phyloP scores from a whole-genome alignment of 2,797 vertebrate genomes.

The Lepilemur ruficaudatus region DNA sequence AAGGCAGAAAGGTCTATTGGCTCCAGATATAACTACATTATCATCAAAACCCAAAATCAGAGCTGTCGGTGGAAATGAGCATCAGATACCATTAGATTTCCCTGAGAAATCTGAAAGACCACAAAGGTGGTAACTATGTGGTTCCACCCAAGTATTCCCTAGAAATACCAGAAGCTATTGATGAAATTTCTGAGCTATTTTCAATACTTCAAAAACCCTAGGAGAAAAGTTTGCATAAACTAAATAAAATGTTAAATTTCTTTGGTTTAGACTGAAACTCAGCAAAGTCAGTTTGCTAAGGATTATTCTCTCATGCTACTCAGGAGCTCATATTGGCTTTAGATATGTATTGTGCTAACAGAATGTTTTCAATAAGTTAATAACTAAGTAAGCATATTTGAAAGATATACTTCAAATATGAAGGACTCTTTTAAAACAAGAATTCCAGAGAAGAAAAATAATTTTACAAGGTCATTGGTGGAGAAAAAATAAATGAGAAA shows the following conservation, averaged over 20 bases:
- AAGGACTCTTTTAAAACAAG: background rate
- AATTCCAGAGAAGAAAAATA: background rate
- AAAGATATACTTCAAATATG: background rate
- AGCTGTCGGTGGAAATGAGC: background rate
- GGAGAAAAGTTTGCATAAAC: background rate
- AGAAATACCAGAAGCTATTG: background rate
- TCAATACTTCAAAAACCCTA: background rate
- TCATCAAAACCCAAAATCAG: background rate
- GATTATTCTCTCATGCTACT: background rate
- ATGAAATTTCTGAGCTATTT: conserved; percentile 6
- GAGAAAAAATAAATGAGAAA: background rate
- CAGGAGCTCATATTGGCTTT: background rate
- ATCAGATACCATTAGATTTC: background rate
- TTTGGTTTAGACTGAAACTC: background rate
- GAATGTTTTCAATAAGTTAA: background rate
- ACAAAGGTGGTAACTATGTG: background rate
- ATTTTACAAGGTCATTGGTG: background rate
- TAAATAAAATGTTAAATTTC: background rate
- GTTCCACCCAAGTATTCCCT: background rate
- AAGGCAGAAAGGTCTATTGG: background rate
- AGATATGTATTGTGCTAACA: background rate
- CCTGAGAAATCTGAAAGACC: background rate
- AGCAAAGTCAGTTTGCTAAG: background rate
- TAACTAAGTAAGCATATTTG: background rate
- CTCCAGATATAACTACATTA: background rate